Conservation (phyloP, 1,140 invertebrate genomes). For the Apis florea region DNA sequence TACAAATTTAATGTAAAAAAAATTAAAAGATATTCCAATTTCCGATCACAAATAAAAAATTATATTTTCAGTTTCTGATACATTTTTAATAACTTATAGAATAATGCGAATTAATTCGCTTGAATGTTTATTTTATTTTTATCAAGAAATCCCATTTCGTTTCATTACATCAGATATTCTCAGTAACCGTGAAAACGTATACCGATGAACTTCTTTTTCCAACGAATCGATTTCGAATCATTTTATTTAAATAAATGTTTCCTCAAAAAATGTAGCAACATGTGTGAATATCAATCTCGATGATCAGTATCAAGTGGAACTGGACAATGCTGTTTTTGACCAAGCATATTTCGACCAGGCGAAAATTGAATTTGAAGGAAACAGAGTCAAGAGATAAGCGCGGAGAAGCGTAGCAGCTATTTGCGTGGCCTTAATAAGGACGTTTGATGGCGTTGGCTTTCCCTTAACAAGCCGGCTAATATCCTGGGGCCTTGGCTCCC, state of each 20-base stretch:
- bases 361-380: constrained; percentile 67
- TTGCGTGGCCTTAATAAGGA: constrained; percentile 69
- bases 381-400: constrained; percentile 38
- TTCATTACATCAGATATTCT: not conserved
- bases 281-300: constrained; percentile 11
- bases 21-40: too few relatives aligned
- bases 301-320: constrained; percentile 24
- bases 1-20: too few relatives aligned
- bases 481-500: constrained; percentile 66
- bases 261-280: constrained; percentile 11
- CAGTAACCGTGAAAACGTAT: not conserved
- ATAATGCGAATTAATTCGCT: not conserved
- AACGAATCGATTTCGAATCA: not conserved
- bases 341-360: constrained; percentile 59
- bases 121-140: not conserved
- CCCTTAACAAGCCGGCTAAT: constrained; percentile 74
- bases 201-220: not conserved
- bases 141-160: not conserved
- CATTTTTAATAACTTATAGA: not conserved
- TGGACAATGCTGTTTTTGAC: constrained; percentile 57
- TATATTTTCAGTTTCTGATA: not conserved
- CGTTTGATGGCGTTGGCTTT: constrained; percentile 65
- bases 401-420: constrained; percentile 53
- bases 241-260: not conserved
- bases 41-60: not conserved